A percentile compares a stretch with the other conserved stretches of the same genome.
Evolutionary conservation across 2,888 invertebrate genomes (phyloP).

Genomic region (Nephrotoma flavescens): DNA sequence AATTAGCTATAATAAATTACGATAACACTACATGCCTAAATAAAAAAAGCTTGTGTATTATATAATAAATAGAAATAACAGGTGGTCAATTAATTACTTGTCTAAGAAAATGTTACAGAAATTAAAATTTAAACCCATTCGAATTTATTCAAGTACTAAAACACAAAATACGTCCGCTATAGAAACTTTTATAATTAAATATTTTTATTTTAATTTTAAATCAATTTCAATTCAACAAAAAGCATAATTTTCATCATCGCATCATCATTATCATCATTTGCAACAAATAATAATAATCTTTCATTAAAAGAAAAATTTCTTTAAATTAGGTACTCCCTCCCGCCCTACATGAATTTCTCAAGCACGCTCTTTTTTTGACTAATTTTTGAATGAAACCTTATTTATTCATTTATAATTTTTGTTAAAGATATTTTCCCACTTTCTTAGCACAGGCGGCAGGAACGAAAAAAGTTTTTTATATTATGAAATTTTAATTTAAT

Average conservation of each 20-base stretch:
- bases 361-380: neutral
- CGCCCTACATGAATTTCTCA: neutral
- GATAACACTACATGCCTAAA: neutral
- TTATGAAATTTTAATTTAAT: neutral
- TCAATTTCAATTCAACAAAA: neutral
- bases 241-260: neutral
- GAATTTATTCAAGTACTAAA: neutral
- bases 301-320: neutral
- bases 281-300: neutral
- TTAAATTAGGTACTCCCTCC: neutral
- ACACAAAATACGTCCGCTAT: neutral
- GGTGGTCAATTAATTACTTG: neutral
- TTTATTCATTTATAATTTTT: neutral
- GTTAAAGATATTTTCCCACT: neutral
- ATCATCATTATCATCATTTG: neutral
- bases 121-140: neutral
- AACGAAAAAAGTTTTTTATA: neutral
- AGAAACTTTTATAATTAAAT: neutral
- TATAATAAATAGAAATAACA: neutral
- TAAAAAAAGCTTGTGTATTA: neutral
- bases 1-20: neutral
- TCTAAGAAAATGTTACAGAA: neutral
- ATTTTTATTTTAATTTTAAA: neutral
- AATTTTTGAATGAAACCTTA: neutral
- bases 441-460: neutral